A percentile compares a stretch with the other conserved stretches of the same genome.
Evolutionary conservation across 1,140 invertebrate genomes (phyloP).

Genomic region (Cydia fagiglandana): DNA sequence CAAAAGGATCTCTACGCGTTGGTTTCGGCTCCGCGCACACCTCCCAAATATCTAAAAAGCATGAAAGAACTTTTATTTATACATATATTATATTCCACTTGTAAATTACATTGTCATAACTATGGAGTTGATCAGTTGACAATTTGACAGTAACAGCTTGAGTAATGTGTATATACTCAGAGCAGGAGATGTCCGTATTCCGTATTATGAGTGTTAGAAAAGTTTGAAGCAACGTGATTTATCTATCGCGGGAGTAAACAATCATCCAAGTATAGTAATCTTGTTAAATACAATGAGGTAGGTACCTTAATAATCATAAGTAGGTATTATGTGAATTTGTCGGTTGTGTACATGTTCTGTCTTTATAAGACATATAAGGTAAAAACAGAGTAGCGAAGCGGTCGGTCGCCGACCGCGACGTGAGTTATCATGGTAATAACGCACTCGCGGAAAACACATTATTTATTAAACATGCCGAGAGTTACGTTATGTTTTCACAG

Average conservation of each 20-base stretch:
- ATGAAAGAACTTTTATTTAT: background rate
- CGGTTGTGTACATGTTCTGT: background rate
- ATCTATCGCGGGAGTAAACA: background rate
- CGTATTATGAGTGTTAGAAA: background rate
- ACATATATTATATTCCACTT: background rate
- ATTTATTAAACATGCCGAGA: background rate
- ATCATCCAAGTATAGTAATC: background rate
- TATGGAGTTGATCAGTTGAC: too few species aligned
- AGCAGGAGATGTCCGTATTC: too few species aligned
- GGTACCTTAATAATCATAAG: too few species aligned
- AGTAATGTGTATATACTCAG: too few species aligned
- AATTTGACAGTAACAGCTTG: too few species aligned
- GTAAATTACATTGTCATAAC: background rate
- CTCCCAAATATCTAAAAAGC: too few species aligned
- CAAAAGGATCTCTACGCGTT: too few species aligned
- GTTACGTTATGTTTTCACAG: background rate
- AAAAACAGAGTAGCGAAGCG: background rate
- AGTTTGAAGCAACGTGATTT: background rate
- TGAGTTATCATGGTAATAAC: conserved; percentile 4
- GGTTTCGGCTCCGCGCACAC: too few species aligned
- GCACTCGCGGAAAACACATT: background rate
- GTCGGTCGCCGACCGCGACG: background rate
- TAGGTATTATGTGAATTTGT: background rate
- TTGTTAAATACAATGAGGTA: too few species aligned
- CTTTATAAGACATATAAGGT: background rate